These are phyloP conservation scores for Atta cephalotes DNA, from an alignment of 1,140 invertebrate genomes.

Conservation along the genomic window DNA sequence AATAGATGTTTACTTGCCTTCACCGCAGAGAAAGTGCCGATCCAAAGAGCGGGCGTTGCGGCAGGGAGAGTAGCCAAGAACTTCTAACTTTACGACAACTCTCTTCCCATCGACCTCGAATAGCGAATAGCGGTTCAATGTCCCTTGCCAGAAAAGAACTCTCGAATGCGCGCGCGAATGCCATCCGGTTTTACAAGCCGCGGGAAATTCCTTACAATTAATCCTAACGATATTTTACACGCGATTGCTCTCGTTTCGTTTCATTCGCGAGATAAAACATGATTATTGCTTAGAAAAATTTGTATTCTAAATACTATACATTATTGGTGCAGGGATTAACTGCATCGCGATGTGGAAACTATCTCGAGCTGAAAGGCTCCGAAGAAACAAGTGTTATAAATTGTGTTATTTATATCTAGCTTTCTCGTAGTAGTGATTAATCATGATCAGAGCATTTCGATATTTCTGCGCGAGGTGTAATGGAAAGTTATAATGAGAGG, in stretches of 20 bases:
- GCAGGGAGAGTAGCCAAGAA: conserved; percentile 80
- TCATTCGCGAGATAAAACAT: background rate
- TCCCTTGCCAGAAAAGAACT: conserved; percentile 63
- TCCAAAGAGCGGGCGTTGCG: conserved; percentile 57
- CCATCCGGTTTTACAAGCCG: conserved; percentile 4
- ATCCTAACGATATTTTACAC: background rate
- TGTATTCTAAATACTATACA: background rate
- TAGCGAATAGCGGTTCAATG: conserved; percentile 75
- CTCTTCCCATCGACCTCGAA: conserved; percentile 80
- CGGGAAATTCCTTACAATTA: conserved; percentile 24
- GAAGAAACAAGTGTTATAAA: background rate
- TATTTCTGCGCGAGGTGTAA: background rate
- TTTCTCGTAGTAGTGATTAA: conserved; percentile 15
- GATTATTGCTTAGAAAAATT: background rate
- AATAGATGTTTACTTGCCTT: conserved; percentile 66
- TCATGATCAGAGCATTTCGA: background rate
- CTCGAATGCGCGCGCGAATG: conserved; percentile 24
- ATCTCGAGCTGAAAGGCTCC: background rate
- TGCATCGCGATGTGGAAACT: background rate
- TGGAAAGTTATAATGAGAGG: background rate
- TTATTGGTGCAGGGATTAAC: too few relatives aligned
- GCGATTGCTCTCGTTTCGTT: background rate
- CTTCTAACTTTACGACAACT: conserved; percentile 77
- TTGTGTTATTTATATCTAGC: background rate
- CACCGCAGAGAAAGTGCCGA: conserved; percentile 80